Evolutionary conservation across 2,888 invertebrate genomes (phyloP).

Genomic region (Drosophila borealis): DNA sequence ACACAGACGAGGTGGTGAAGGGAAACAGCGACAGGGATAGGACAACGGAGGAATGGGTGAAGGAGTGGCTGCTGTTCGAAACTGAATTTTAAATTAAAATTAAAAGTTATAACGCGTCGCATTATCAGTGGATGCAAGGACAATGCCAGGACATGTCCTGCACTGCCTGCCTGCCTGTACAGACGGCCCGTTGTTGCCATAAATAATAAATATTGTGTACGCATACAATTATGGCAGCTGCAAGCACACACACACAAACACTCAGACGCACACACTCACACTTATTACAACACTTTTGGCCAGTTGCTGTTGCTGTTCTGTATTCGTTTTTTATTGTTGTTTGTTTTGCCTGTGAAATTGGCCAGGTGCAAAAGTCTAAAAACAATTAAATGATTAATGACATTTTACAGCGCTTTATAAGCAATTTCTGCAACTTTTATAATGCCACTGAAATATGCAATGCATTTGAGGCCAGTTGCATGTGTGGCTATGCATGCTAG

Average conservation of each 20-base stretch:
- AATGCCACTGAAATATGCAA: slow-evolving; percentile 30
- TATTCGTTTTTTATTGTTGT: slow-evolving; percentile 11
- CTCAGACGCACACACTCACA: slow-evolving; percentile 13
- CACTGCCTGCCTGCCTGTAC: slow-evolving; percentile 9
- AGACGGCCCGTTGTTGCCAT: slow-evolving; percentile 45
- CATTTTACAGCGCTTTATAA: slow-evolving; percentile 25
- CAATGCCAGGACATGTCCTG: slow-evolving; percentile 26
- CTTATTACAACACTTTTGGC: slow-evolving; percentile 26
- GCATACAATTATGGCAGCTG: slow-evolving; percentile 74
- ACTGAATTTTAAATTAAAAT: slow-evolving; percentile 80
- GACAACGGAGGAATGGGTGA: no score
- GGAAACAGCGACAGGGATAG: no score
- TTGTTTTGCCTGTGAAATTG: slow-evolving; percentile 46
- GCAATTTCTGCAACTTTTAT: slow-evolving; percentile 46
- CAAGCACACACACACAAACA: slow-evolving; percentile 22
- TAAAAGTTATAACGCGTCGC: slow-evolving; percentile 68
- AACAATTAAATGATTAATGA: slow-evolving; percentile 78
- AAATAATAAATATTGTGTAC: slow-evolving; percentile 77
- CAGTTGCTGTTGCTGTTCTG: slow-evolving; percentile 10
- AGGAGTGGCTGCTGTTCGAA: slow-evolving; percentile 33
- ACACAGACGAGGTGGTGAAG: slow-evolving; percentile 46
- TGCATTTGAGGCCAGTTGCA: slow-evolving; percentile 5
- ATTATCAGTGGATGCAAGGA: slow-evolving; percentile 63
- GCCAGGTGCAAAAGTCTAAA: slow-evolving; percentile 78
- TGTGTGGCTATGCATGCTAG: slow-evolving; percentile 3